phyloP scores from a whole-genome alignment of 2,888 invertebrate species.

The Dilophus febrilis region DNA sequence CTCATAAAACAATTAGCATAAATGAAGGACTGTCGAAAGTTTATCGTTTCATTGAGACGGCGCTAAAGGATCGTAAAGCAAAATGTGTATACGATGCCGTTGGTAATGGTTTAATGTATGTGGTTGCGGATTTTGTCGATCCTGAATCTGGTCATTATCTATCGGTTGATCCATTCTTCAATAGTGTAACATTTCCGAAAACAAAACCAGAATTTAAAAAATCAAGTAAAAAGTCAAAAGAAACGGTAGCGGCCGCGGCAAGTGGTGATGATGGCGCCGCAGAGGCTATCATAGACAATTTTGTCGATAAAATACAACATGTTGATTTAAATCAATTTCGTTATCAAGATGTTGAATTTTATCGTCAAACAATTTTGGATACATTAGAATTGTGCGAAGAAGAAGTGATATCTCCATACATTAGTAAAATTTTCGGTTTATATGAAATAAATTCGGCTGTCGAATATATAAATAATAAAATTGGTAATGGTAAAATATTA shows the following conservation, averaged over 20 bases:
- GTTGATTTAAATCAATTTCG: slow-evolving; percentile 34
- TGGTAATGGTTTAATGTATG: slow-evolving; percentile 40
- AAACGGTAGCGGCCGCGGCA: slow-evolving; percentile 22
- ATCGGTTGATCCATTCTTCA: slow-evolving; percentile 4
- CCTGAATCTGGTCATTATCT: slow-evolving; percentile 1
- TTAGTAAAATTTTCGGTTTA: slow-evolving; percentile 36
- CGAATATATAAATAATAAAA: slow-evolving; percentile 35
- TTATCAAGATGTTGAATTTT: slow-evolving; percentile 34
- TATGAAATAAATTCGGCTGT: slow-evolving; percentile 42
- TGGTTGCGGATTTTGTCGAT: slow-evolving; percentile 32
- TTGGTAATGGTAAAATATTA: slow-evolving; percentile 44
- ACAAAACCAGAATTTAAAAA: slow-evolving; percentile 33
- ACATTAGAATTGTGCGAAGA: slow-evolving; percentile 42
- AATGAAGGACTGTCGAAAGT: slow-evolving; percentile 38
- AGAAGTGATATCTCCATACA: slow-evolving; percentile 39
- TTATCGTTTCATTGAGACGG: slow-evolving; percentile 35
- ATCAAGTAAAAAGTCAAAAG: slow-evolving; percentile 11
- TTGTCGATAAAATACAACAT: slow-evolving; percentile 33
- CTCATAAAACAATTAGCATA: slow-evolving; percentile 36
- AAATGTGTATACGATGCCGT: slow-evolving; percentile 46
- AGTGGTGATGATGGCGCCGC: slow-evolving; percentile 25
- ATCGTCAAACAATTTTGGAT: slow-evolving; percentile 37
- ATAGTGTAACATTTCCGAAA: background rate
- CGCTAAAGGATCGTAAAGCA: slow-evolving; percentile 41
- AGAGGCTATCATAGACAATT: slow-evolving; percentile 25